Evolutionary conservation across 2,113 vertebrate genomes (phyloP), one percentile per base, ranked within the genome.

Genomic region (Cyanoramphus novaezelandiae): DNA sequence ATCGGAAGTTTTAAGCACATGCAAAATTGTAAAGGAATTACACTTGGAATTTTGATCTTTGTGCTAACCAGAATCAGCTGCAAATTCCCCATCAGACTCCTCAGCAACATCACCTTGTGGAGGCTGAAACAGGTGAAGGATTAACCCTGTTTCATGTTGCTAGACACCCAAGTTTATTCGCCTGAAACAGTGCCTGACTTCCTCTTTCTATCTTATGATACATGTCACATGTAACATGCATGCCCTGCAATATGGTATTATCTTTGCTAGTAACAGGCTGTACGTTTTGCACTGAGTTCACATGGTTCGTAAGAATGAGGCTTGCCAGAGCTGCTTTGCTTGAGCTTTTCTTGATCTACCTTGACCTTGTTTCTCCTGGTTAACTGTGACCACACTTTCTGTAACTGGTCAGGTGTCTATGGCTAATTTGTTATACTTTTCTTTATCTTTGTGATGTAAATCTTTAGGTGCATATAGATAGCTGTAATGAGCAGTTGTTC

Each of bases 241-340:
- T 11, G 15, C 6, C 19, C 5, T 62, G 18, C 43, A 50, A 18
- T 3, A 35, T 4, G 17, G 3, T 31, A 52, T 19, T 80, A 33
- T 20, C 47, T 46, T 13, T 63, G 28, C 5, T 29, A 43, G 6
- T 8, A n/a, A 0, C 0, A 87, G 16, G 7, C 2, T 5, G 2
- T 8, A 23, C 7, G 2, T 43, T 83, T 74, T 57, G 7, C 13
- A 27, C 33, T 35, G 24, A 60, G 35, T 47, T 49, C 67, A 3
- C 25, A 20, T 6, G 8, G 6, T 37, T 77, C 64, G 24, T 12
- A 39, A 33, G n/a, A 33, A 6, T 35, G 24, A 43, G 35, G 7
- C 2, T 75, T 50, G 25, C 10, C 55, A 93, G 57, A 29, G 2
- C 13, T 82, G 17, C 19, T 43, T 35, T 90, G 25, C 8, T 23